Evolutionary conservation across 2,888 invertebrate species (phyloP).

Genomic region (Mactromeris polynyma): DNA sequence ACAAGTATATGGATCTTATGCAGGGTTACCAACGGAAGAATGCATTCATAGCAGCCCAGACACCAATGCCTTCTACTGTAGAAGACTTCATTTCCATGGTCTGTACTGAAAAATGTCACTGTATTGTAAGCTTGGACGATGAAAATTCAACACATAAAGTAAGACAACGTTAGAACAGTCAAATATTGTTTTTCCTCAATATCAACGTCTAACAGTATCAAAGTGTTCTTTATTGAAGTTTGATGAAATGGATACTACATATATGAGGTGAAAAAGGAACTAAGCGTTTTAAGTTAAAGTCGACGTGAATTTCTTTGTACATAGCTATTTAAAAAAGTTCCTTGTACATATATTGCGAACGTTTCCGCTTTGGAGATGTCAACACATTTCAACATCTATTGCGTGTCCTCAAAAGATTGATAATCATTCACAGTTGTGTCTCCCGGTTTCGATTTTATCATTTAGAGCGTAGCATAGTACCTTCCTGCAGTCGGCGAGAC

Average conservation of each 20-base stretch:
- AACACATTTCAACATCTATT: background rate
- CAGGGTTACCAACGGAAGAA: conserved; percentile 7
- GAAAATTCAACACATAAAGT: conserved; percentile 24
- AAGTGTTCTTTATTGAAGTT: too few relatives aligned
- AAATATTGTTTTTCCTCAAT: background rate
- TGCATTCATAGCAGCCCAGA: conserved; percentile 24
- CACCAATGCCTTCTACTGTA: conserved; percentile 24
- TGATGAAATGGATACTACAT: background rate
- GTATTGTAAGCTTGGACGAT: conserved; percentile 41
- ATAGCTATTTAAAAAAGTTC: background rate
- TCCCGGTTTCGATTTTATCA: background rate
- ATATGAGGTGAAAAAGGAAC: background rate
- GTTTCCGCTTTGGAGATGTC: too few relatives aligned
- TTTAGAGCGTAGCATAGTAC: background rate
- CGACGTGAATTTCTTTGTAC: background rate
- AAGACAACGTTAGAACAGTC: background rate
- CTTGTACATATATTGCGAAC: background rate
- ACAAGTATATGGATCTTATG: background rate
- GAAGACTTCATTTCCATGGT: conserved; percentile 20
- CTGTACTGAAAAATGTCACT: conserved; percentile 12
- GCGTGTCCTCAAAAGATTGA: background rate
- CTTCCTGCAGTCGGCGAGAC: background rate
- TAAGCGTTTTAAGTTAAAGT: background rate
- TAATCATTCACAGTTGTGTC: background rate
- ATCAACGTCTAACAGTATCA: too few relatives aligned